A percentile compares a stretch with the other conserved stretches of the same genome.
Evolutionary conservation across 2,113 vertebrate genomes (phyloP).

Genomic region (Glaucomys volans): DNA sequence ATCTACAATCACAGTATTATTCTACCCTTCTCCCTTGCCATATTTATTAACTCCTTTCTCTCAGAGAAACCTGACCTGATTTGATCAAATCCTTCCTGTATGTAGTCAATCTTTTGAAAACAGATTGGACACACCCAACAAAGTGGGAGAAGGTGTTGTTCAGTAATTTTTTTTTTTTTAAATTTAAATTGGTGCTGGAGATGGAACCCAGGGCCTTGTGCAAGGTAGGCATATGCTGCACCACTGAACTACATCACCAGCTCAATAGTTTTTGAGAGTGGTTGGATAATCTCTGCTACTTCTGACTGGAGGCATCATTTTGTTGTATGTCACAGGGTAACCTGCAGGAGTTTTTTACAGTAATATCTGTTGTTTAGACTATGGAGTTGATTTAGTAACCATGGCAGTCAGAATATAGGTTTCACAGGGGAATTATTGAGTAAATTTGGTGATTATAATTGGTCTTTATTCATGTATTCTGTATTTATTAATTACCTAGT

Average conservation of each 20-base stretch:
- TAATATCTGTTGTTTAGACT: not conserved
- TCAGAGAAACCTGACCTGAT: not conserved
- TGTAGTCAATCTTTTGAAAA: constrained; percentile 10
- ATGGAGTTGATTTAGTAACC: not conserved
- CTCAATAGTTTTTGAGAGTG: not conserved
- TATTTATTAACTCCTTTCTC: constrained; percentile 40
- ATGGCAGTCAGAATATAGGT: not conserved
- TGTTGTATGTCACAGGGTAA: not conserved
- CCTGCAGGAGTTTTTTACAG: not conserved
- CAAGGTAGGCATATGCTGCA: not conserved
- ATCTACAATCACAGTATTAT: not conserved
- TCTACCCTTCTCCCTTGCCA: not conserved
- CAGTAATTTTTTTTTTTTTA: not conserved
- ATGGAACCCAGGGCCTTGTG: not conserved
- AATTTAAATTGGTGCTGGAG: not conserved
- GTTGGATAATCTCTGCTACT: not conserved
- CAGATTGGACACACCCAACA: not conserved
- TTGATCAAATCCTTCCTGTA: not conserved
- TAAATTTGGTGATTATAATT: not conserved
- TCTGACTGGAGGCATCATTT: not conserved
- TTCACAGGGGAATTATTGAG: not conserved
- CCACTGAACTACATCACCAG: not conserved
- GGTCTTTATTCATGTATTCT: constrained; percentile 23
- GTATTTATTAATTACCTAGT: constrained; percentile 9
- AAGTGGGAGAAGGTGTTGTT: not conserved